These are phyloP conservation scores for Campopleginae sp. DNA, from an alignment of 2,888 invertebrate genomes.

Conservation along the genomic window DNA sequence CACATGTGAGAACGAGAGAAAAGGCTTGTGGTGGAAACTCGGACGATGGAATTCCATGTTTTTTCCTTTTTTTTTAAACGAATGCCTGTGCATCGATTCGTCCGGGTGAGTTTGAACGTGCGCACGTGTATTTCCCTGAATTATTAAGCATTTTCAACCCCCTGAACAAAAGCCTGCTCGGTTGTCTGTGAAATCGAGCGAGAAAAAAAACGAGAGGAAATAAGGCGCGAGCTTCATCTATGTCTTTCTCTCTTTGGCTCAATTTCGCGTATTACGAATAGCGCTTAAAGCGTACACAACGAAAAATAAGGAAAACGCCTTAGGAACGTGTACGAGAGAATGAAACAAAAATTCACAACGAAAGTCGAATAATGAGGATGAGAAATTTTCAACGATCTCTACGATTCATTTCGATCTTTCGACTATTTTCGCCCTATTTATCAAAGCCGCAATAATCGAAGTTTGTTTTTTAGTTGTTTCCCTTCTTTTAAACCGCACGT, in stretches of 20 bases:
- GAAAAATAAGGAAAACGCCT: not conserved
- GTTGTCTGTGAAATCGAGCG: not conserved
- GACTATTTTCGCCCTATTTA: not conserved
- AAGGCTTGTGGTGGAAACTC: conserved; percentile 13
- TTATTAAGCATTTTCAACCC: not conserved
- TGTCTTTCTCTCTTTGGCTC: conserved; percentile 21
- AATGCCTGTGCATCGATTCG: not conserved
- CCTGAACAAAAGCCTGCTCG: not conserved
- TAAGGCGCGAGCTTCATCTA: not conserved
- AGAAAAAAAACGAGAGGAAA: not conserved
- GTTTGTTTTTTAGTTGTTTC: not conserved
- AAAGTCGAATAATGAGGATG: conserved; percentile 16
- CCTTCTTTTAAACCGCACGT: conserved; percentile 4
- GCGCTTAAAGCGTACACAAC: not conserved
- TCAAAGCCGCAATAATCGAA: conserved; percentile 20
- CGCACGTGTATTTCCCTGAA: not conserved
- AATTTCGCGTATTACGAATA: not conserved
- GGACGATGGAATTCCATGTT: not conserved
- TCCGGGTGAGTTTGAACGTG: not conserved
- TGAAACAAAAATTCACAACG: not conserved
- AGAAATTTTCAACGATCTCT: conserved; percentile 21
- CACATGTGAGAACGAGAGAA: conserved; percentile 1
- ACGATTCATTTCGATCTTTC: conserved; percentile 17
- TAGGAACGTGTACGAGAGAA: not conserved
- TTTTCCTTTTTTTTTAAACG: no score